Percentiles rank a stretch among this genome's conserved stretches.
Evolutionary conservation across 2,113 vertebrate species (phyloP).

Genomic region (Anoplopoma fimbria): DNA sequence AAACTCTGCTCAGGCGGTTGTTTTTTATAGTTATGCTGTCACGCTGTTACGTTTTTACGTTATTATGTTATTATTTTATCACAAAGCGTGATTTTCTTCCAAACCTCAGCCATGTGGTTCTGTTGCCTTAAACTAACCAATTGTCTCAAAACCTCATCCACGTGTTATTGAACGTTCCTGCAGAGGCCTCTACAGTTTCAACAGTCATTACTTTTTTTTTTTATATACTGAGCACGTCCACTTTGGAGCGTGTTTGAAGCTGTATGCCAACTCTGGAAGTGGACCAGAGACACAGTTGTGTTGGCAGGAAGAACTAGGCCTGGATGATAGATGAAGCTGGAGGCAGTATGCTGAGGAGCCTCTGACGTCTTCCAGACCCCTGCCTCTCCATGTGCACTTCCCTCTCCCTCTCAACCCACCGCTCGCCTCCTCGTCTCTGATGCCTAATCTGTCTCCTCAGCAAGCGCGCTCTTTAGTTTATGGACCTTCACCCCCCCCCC

Average conservation of each 20-base stretch:
- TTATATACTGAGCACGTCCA: conserved; percentile 49
- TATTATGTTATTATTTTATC: too few species aligned
- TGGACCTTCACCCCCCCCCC: conserved; percentile 9
- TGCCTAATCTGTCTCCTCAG: conserved; percentile 67
- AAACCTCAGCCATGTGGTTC: too few species aligned
- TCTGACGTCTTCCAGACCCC: conserved; percentile 60
- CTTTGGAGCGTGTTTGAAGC: conserved; percentile 56
- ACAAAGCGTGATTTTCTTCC: too few species aligned
- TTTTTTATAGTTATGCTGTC: too few species aligned
- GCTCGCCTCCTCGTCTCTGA: conserved; percentile 52
- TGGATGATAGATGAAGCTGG: conserved; percentile 73
- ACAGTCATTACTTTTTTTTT: conserved; percentile 49
- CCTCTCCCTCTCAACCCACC: conserved; percentile 49
- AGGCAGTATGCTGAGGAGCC: conserved; percentile 57
- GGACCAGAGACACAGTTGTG: conserved; percentile 56
- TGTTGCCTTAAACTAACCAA: too few species aligned
- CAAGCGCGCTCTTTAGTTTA: conserved; percentile 58
- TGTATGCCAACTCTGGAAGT: conserved; percentile 56
- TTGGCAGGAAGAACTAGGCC: conserved; percentile 58
- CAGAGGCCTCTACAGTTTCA: conserved; percentile 34
- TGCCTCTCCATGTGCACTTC: conserved; percentile 62
- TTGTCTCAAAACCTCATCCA: too few species aligned
- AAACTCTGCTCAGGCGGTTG: not conserved
- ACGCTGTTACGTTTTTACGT: too few species aligned
- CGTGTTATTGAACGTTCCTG: too few species aligned